Percentiles rank a stretch among this genome's conserved stretches.
phyloP scores from a whole-genome alignment of 2,888 invertebrate species.

The Callimorpha dominula region DNA sequence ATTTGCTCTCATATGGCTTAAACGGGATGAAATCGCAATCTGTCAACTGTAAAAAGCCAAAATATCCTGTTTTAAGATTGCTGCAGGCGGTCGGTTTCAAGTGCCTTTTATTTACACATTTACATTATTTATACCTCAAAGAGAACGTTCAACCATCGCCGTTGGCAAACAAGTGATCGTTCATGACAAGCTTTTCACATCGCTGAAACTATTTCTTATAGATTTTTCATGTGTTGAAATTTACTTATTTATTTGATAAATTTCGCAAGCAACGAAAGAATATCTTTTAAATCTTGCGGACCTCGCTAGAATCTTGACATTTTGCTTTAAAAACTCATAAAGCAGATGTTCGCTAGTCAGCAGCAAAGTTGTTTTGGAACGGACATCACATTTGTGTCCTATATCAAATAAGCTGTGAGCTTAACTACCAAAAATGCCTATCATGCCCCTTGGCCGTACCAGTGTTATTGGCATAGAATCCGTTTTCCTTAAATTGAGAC shows the following conservation, averaged over 20 bases:
- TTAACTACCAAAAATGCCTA: no score
- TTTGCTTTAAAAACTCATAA: neutral
- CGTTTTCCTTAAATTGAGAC: no score
- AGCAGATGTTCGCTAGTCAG: neutral
- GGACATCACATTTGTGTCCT: no score
- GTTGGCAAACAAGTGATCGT: neutral
- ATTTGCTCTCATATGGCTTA: no score
- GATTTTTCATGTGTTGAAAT: neutral
- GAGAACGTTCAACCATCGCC: conserved; percentile 1
- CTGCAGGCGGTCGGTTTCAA: conserved; percentile 11
- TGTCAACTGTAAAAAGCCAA: neutral
- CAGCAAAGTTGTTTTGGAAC: neutral
- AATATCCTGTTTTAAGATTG: conserved; percentile 2
- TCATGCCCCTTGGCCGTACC: no score
- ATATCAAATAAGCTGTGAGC: no score
- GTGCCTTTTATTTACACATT: conserved; percentile 11
- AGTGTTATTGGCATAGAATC: no score
- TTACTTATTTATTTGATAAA: neutral
- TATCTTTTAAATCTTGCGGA: neutral
- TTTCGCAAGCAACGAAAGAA: neutral
- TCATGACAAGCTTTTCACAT: neutral
- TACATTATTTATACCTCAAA: conserved; percentile 4
- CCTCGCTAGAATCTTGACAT: neutral
- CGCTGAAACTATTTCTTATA: neutral
- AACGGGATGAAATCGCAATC: neutral